Conservation (phyloP, 2,113 vertebrate species). For the Hydrolagus affinis region DNA sequence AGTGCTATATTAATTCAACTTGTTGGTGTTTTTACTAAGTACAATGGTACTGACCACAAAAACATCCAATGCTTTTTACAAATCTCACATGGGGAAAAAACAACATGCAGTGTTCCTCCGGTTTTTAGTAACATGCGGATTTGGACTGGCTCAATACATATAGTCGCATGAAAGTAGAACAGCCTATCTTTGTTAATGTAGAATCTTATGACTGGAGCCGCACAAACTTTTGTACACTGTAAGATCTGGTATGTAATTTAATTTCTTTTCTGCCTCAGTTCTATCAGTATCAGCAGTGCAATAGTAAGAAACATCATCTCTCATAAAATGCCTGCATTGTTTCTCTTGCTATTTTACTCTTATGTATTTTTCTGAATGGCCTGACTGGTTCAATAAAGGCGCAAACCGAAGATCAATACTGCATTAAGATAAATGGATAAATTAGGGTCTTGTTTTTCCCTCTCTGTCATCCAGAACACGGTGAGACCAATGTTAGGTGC, state of each 20-base stretch:
- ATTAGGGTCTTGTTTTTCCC: too few relatives aligned
- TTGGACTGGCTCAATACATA: background rate
- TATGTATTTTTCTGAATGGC: background rate
- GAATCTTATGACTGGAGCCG: background rate
- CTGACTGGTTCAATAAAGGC: background rate
- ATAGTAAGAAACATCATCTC: background rate
- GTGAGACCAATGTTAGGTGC: too few relatives aligned
- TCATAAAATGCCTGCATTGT: background rate
- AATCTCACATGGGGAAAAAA: background rate
- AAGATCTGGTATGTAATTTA: conserved; percentile 4
- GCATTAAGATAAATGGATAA: too few relatives aligned
- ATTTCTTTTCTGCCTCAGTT: background rate
- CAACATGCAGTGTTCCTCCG: background rate
- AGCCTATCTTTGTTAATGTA: background rate
- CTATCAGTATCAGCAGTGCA: background rate
- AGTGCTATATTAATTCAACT: too few relatives aligned
- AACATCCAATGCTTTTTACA: background rate
- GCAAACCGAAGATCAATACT: background rate
- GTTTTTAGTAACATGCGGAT: background rate
- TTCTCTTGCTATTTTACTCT: background rate
- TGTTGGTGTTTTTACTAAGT: too few relatives aligned
- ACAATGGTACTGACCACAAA: too few relatives aligned
- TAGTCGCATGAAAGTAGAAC: background rate
- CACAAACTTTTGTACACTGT: background rate
- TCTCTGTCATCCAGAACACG: too few relatives aligned